phyloP scores from a whole-genome alignment of 2,797 vertebrate species.

The Hafferia zeledoni region DNA sequence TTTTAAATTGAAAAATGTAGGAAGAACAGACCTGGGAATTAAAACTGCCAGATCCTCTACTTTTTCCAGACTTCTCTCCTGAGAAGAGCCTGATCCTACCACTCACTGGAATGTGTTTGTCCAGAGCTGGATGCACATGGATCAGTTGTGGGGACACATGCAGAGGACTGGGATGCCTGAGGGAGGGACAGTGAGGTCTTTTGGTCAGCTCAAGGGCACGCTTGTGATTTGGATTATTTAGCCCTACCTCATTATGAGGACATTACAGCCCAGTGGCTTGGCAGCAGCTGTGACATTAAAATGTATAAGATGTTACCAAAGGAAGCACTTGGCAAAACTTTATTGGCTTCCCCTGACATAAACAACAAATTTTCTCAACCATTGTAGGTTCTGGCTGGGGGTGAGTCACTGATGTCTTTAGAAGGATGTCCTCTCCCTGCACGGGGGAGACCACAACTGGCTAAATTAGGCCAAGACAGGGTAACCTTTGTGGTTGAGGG shows the following conservation, averaged over 20 bases:
- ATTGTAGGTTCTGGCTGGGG: not conserved
- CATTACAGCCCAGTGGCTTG: not conserved
- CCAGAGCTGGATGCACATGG: not conserved
- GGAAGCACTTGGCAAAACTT: not conserved
- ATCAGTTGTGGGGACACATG: not conserved
- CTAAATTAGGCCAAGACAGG: constrained; percentile 1
- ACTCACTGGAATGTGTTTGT: not conserved
- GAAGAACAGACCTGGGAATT: too few species aligned
- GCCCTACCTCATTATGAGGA: not conserved
- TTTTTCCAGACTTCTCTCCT: too few species aligned
- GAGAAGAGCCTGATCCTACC: too few species aligned
- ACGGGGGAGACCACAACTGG: not conserved
- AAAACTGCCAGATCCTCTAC: too few species aligned
- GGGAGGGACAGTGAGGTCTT: not conserved
- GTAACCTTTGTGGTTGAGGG: constrained; percentile 28
- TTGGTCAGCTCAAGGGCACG: not conserved
- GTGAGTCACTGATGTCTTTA: constrained; percentile 20
- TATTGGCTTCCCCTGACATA: not conserved
- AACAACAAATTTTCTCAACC: constrained; percentile 6
- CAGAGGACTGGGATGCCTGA: not conserved
- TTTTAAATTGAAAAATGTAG: too few species aligned
- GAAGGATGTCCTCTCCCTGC: constrained; percentile 10
- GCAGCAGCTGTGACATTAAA: constrained; percentile 3
- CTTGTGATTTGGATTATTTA: not conserved
- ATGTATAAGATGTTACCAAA: constrained; percentile 23